Conservation (phyloP, 2,888 invertebrate species). For the Phasia obesa region DNA sequence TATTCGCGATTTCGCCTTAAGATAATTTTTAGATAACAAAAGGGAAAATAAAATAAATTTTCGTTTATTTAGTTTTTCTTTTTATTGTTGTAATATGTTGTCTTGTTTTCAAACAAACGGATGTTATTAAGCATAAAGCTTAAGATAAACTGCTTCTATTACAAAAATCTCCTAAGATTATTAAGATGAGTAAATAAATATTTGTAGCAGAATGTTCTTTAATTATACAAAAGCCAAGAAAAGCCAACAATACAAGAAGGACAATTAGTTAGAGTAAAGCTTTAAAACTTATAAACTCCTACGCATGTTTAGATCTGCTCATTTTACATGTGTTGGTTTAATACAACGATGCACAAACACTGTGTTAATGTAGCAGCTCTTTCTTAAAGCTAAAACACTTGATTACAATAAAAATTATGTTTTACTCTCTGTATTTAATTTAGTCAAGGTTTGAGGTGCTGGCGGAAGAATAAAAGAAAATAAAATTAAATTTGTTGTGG, state of each 20-base stretch:
- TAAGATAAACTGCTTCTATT: conserved; percentile 66
- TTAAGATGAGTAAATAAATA: conserved; percentile 57
- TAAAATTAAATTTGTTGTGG: conserved; percentile 4
- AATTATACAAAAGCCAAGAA: conserved; percentile 30
- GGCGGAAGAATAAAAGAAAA: conserved; percentile 9
- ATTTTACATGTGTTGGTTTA: not conserved
- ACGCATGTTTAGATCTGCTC: conserved; percentile 67
- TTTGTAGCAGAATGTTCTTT: conserved; percentile 46
- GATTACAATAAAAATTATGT: conserved; percentile 5
- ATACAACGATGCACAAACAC: not conserved
- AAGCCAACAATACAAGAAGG: conserved; percentile 7
- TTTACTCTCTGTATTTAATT: conserved; percentile 8
- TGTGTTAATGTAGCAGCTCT: not conserved
- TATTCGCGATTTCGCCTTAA: conserved; percentile 37
- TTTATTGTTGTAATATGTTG: not conserved
- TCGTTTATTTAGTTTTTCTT: conserved; percentile 7
- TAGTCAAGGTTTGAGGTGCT: conserved; percentile 29
- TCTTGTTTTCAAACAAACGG: conserved; percentile 47
- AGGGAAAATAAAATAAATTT: conserved; percentile 42
- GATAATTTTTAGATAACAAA: conserved; percentile 51
- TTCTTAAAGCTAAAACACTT: conserved; percentile 28
- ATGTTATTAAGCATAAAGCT: conserved; percentile 69
- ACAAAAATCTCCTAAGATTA: conserved; percentile 55
- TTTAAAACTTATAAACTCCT: conserved; percentile 54
- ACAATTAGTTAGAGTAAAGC: conserved; percentile 51